Evolutionary conservation across 2,797 vertebrate species (phyloP).

Genomic region (Scomberomorus guttatus): DNA sequence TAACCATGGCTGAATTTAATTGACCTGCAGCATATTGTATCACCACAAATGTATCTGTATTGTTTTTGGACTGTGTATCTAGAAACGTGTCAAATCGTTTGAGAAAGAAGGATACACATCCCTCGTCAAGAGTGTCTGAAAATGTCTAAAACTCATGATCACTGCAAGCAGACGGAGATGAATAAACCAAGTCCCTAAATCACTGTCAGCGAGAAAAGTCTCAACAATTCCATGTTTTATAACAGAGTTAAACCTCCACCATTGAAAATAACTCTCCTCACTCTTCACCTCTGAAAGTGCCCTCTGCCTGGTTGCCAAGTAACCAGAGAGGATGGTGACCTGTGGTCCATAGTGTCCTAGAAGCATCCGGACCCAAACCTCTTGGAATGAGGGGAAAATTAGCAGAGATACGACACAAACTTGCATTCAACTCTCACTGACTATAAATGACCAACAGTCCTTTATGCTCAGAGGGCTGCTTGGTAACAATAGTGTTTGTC

Average conservation of each 20-base stretch:
- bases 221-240: conserved; percentile 10
- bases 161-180: not conserved
- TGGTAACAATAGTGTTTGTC: conserved; percentile 41
- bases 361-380: conserved; percentile 30
- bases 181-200: not conserved
- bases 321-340: conserved; percentile 60
- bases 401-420: conserved; percentile 35
- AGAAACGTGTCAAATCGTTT: accelerated
- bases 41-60: not conserved
- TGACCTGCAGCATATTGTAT: not conserved
- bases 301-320: conserved; percentile 50
- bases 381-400: conserved; percentile 43
- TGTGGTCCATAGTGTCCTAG: conserved; percentile 32
- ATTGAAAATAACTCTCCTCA: conserved; percentile 21
- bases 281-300: conserved; percentile 31
- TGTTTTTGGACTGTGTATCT: not conserved
- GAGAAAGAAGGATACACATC: not conserved
- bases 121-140: not conserved
- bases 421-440: conserved; percentile 21
- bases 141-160: not conserved
- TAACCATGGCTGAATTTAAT: not conserved
- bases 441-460: conserved; percentile 28
- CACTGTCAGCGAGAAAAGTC: conserved; percentile 4
- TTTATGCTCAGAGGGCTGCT: conserved; percentile 16
- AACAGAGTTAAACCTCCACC: conserved; percentile 18